Evolutionary conservation across 1,140 invertebrate species (phyloP).

Genomic region (Leptestheria dahalacensis): DNA sequence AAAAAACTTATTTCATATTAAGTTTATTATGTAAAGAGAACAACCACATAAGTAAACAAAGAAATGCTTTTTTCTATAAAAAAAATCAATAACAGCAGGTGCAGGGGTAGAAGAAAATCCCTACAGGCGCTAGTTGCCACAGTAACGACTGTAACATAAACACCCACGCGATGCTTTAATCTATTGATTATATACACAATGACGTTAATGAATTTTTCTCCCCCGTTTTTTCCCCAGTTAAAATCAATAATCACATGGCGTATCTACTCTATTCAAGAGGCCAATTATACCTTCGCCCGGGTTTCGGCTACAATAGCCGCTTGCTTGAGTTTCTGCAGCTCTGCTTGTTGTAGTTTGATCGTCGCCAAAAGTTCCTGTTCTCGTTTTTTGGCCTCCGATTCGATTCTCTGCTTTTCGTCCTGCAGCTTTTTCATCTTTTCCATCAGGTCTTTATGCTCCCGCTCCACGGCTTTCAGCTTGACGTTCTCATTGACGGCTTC

Average conservation of each 20-base stretch:
- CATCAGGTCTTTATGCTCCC: neutral
- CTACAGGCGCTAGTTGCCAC: too few species aligned
- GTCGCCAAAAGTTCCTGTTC: slow-evolving; percentile 23
- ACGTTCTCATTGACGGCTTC: neutral
- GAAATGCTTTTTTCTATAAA: too few species aligned
- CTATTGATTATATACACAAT: neutral
- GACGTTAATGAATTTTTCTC: too few species aligned
- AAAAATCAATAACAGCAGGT: too few species aligned
- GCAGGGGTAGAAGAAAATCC: too few species aligned
- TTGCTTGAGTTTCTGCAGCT: slow-evolving; percentile 20
- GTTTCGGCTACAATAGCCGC: slow-evolving; percentile 9
- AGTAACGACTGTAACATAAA: too few species aligned
- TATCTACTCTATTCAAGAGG: neutral
- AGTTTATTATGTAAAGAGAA: too few species aligned
- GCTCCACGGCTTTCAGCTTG: neutral
- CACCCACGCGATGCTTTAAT: neutral
- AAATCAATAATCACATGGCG: too few species aligned
- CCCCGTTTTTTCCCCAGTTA: neutral
- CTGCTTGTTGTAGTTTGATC: slow-evolving; percentile 19
- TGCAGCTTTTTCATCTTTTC: neutral
- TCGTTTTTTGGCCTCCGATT: slow-evolving; percentile 22
- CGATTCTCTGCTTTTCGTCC: slow-evolving; percentile 20
- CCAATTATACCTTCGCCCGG: slow-evolving; percentile 11
- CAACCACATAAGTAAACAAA: too few species aligned
- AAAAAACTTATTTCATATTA: too few species aligned